A percentile compares a stretch with the other conserved stretches of the same genome.
phyloP scores from a whole-genome alignment of 2,113 vertebrate genomes.

The Scomber colias region DNA sequence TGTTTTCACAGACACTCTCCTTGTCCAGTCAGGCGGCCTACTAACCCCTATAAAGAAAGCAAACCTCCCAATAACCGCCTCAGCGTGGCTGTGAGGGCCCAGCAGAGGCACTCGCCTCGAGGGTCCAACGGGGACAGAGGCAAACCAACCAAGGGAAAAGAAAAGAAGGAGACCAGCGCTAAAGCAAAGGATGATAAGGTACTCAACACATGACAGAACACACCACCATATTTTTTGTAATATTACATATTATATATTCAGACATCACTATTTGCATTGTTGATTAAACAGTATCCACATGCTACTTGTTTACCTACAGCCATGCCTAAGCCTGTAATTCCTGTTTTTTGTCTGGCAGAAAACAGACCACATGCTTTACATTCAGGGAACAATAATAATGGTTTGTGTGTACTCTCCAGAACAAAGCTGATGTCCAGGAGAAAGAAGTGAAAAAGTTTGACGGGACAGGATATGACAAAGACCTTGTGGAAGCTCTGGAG shows the following conservation, averaged over 20 bases:
- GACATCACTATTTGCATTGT: conserved; percentile 38
- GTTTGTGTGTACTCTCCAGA: conserved; percentile 80
- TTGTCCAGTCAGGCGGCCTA: conserved; percentile 84
- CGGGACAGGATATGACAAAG: conserved; percentile 94
- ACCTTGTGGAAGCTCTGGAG: conserved; percentile 96
- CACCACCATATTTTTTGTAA: not conserved
- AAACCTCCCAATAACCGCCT: conserved; percentile 88
- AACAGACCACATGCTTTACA: not conserved
- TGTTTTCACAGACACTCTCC: conserved; percentile 61
- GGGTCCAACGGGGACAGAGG: conserved; percentile 86
- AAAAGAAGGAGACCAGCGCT: conserved; percentile 89
- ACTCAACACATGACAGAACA: not conserved
- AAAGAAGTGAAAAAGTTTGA: conserved; percentile 94
- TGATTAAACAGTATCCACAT: conserved; percentile 31
- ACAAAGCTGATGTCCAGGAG: conserved; percentile 91
- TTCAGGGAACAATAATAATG: not conserved
- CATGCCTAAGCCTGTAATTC: conserved; percentile 39
- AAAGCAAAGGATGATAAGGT: conserved; percentile 96
- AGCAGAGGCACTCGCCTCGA: conserved; percentile 87
- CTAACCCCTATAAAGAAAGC: conserved; percentile 87
- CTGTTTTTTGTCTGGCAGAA: conserved; percentile 9
- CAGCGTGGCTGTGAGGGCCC: conserved; percentile 83
- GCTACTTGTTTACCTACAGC: conserved; percentile 22
- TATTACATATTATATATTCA: conserved; percentile 2
- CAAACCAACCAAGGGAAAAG: conserved; percentile 87